Evolutionary conservation across 2,888 invertebrate genomes (phyloP).

Genomic region (Caenorhabditis angaria): DNA sequence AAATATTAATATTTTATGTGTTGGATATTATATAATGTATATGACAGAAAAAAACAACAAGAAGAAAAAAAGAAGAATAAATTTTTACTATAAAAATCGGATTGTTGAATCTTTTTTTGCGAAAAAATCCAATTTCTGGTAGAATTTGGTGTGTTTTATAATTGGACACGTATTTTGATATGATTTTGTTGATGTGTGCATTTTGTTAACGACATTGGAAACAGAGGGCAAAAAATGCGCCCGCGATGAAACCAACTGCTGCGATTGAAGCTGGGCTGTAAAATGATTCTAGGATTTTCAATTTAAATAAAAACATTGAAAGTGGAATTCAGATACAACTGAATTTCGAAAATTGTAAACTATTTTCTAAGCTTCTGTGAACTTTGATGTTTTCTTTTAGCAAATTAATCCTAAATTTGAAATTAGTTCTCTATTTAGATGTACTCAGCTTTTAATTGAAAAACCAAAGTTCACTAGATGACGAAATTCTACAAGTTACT

Average conservation of each 20-base stretch:
- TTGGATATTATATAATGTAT: background rate
- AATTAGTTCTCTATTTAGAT: no score
- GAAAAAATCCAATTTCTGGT: background rate
- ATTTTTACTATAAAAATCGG: background rate
- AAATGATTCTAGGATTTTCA: slow-evolving; percentile 13
- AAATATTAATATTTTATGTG: slow-evolving; percentile 3
- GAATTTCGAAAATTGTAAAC: no score
- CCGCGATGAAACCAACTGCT: slow-evolving; percentile 52
- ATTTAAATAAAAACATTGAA: background rate
- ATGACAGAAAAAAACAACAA: background rate
- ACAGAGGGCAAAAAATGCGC: slow-evolving; percentile 61
- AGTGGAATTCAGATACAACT: no score
- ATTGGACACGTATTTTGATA: slow-evolving; percentile 4
- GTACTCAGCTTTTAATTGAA: no score
- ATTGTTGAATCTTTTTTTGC: background rate
- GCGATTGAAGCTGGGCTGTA: slow-evolving; percentile 58
- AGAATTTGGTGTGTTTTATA: background rate
- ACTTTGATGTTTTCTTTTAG: no score
- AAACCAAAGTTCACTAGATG: no score
- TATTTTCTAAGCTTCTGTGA: no score
- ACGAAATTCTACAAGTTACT: no score
- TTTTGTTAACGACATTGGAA: slow-evolving; percentile 53
- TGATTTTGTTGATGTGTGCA: background rate
- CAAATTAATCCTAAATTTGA: no score
- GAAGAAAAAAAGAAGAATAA: slow-evolving; percentile 3